Base-by-base conservation (phyloP, 1,140 invertebrate species). In the Hydropsyche tenuis region DNA sequence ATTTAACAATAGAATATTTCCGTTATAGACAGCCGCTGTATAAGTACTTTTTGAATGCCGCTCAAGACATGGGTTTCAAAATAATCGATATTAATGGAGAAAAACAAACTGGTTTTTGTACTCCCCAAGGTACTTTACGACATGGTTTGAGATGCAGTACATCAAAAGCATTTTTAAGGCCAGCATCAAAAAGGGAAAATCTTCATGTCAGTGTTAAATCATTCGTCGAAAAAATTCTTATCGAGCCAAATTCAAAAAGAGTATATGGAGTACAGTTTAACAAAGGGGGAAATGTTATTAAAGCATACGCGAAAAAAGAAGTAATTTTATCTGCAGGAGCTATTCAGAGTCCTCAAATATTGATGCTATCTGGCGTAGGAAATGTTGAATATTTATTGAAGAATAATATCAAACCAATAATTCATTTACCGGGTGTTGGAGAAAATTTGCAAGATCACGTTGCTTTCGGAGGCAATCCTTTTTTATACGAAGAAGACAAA, bases 61-160 rank as follows among this genome's bases (percentile, higher is more conserved):
- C 86, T 3, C 65, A 84, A 43, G 89, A 95, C 77, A 77, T 94
- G 12, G 92, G 93, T 11, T 94, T 95, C 80, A 81, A 85, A 56
- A 85, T 87, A 0, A 79, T 86, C 0, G 94, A 96, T 78, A 86
- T 93, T 14, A 95, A 96, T 80, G 93, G 93, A 3, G 87, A 85
- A 45, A 88, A 79, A 16, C 92, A 93, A 81, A 90, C 88, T 25
- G 92, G 94, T 69, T 93, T 94, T 77, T 88, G 88, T 0, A 81
- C 86, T 27, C 87, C 91, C 0, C 91, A 93, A 80, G 94, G 87
- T 37, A 96, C 95, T 0, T 80, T 96, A 14, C 83, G 90, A n/a
- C 86, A 95, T 64, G 96, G 96, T 0, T 83, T 93, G 3, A 86
- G 94, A 22, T 95, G 94, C 81, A 95, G 93, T 76, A 90, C 93